Evolutionary conservation across 2,113 vertebrate genomes (phyloP), one percentile per base, ranked within the genome.

Genomic region (Paramisgurnus dabryanus): DNA sequence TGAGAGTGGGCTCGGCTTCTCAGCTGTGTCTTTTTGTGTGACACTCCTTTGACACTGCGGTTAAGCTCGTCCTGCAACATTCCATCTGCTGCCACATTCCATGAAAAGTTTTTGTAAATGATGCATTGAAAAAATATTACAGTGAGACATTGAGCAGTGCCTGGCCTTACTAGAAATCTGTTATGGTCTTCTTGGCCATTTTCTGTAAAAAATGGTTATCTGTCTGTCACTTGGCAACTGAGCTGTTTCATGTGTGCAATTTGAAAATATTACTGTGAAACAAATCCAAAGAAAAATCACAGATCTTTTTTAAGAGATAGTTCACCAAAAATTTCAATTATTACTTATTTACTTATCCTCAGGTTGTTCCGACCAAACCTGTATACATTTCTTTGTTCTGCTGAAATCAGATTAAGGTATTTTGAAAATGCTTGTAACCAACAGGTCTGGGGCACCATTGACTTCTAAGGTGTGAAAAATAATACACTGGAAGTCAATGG

Each of bases 51-150:
- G 9, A 15, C 12, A 4, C 41, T 43, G 11, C 17, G 2, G 76
- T 53, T 13, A 5, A 67, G 50, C 83, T 69, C 67, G 83, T 69
- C 61, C 18, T 58, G 40, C 67, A 15, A 22, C 83, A 85, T 85
- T 85, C 80, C 67, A 58, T 17, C 39, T 53, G 43, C 13, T 0
- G 8, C 7, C 49, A 47, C 47, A 34, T 11, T 50, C 49, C 49
- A 50, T 50, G 2, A 49, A 70, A 10, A 66, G 27, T 78, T 57
- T 75, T n/a, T 45, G 47, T 17, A 8, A 27, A n/a, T 40, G 45
- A 64, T 65, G 27, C 63, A 50, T 13, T 5, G 11, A 50, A 11
- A 63, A n/a, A 58, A 15, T 8, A 34, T 18, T 15, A 4, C 6
- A 7, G 43, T 15, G 22, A 8, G 13, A 15, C 53, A 3, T 34